Percentiles rank a stretch among this genome's conserved stretches.
These are phyloP conservation scores for Polydesmus complanatus DNA, from an alignment of 2,888 invertebrate genomes.

Conservation along the genomic window DNA sequence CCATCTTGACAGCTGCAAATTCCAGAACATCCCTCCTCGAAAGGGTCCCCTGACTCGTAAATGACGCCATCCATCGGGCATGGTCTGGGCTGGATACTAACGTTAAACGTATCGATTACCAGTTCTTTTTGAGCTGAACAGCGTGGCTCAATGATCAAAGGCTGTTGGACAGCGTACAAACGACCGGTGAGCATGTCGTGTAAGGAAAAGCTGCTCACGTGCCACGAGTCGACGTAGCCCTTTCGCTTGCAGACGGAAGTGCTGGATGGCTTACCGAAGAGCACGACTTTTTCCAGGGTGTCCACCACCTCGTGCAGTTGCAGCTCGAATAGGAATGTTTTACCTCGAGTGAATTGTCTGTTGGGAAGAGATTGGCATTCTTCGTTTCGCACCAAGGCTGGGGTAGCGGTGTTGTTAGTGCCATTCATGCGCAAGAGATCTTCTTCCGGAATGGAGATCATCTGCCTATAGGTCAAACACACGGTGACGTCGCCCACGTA, in stretches of 20 bases:
- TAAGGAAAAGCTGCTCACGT: slow-evolving; percentile 1
- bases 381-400: not conserved
- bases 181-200: slow-evolving; percentile 1
- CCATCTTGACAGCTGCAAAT: slow-evolving; percentile 3
- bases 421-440: not conserved
- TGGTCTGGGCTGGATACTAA: not conserved
- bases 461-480: not conserved
- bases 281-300: not conserved
- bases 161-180: not conserved
- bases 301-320: not conserved
- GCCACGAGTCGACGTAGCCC: slow-evolving; percentile 1
- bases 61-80: slow-evolving; percentile 5
- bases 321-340: not conserved
- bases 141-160: not conserved
- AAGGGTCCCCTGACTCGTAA: slow-evolving; percentile 12
- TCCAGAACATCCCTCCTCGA: slow-evolving; percentile 10
- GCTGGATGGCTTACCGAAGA: not conserved
- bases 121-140: slow-evolving; percentile 1
- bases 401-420: not conserved
- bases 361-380: slow-evolving; percentile 6
- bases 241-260: slow-evolving; percentile 4
- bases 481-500: slow-evolving; percentile 11
- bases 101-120: not conserved
- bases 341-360: slow-evolving; percentile 7
- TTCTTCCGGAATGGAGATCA: not conserved